These are phyloP conservation scores for Agrypnus murinus DNA, from an alignment of 2,888 invertebrate genomes.

Conservation along the genomic window DNA sequence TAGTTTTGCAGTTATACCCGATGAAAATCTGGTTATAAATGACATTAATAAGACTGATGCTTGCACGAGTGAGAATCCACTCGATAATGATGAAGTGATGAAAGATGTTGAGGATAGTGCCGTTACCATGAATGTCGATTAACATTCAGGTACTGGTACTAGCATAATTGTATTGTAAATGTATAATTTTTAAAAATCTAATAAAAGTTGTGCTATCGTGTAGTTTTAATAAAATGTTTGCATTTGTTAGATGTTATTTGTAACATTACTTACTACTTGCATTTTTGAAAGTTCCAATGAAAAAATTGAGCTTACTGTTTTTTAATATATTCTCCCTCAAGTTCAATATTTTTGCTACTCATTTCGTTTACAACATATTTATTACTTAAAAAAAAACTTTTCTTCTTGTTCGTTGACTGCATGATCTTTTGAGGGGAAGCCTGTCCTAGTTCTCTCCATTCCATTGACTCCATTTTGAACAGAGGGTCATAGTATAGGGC, in stretches of 20 bases:
- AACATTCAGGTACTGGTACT: conserved; percentile 8
- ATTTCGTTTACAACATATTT: too few species aligned
- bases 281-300: too few species aligned
- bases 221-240: background rate
- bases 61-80: background rate
- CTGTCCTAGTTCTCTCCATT: too few species aligned
- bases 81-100: background rate
- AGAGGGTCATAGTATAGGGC: too few species aligned
- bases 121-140: conserved; percentile 10
- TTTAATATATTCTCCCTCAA: too few species aligned
- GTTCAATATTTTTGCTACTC: too few species aligned
- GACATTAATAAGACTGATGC: background rate
- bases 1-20: background rate
- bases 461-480: too few species aligned
- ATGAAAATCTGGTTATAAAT: background rate
- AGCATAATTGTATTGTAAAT: background rate
- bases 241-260: background rate
- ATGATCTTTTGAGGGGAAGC: too few species aligned
- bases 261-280: too few species aligned
- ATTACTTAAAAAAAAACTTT: too few species aligned
- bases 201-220: background rate
- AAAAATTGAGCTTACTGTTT: too few species aligned
- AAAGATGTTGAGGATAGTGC: background rate
- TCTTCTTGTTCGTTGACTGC: too few species aligned
- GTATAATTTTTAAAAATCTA: conserved; percentile 2